Evolutionary conservation across 2,888 invertebrate genomes (phyloP).

Genomic region (Lepeophtheirus nordmannii): DNA sequence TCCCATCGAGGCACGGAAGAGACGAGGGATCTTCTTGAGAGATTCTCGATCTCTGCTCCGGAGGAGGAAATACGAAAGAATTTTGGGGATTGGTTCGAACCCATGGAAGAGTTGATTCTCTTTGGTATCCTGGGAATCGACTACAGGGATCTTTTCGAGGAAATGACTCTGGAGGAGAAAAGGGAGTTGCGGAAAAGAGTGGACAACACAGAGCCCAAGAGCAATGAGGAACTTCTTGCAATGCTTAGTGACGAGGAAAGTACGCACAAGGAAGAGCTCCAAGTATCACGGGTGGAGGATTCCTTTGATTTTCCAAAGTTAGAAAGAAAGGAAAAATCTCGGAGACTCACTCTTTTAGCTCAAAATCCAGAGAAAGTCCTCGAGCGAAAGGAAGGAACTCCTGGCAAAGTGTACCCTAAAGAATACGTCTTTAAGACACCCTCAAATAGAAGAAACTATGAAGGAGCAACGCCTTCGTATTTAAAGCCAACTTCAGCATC

Average conservation of each 20-base stretch:
- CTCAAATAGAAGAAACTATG: too few relatives aligned
- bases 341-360: not conserved
- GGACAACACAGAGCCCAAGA: not conserved
- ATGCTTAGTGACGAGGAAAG: not conserved
- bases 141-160: not conserved
- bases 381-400: too few relatives aligned
- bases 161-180: not conserved
- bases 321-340: not conserved
- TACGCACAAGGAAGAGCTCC: not conserved
- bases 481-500: too few relatives aligned
- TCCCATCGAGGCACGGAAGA: too few relatives aligned
- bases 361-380: not conserved
- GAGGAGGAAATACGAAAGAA: not conserved
- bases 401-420: too few relatives aligned
- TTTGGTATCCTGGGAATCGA: not conserved
- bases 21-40: too few relatives aligned
- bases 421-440: too few relatives aligned
- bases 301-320: not conserved
- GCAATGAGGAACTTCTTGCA: not conserved
- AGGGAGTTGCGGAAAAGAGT: not conserved
- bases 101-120: not conserved
- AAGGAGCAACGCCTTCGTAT: too few relatives aligned
- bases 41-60: not conserved
- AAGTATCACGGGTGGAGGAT: not conserved
- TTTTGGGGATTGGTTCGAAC: not conserved